These are phyloP conservation scores for Thalassophryne amazonica DNA, from an alignment of 2,797 vertebrate genomes.

Conservation along the genomic window DNA sequence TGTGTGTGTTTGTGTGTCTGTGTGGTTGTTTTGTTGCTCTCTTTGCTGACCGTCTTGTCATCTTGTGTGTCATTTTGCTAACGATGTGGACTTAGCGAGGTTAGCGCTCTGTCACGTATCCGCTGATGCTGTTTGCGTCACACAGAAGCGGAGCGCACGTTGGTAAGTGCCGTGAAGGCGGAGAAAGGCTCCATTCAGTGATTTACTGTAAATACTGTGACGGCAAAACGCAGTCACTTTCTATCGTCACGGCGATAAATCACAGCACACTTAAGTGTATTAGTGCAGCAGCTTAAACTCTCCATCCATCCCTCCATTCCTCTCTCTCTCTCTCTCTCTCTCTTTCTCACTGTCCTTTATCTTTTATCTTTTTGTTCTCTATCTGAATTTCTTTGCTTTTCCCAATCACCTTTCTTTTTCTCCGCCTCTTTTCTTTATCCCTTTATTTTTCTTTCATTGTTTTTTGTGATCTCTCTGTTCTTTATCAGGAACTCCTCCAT, in stretches of 20 bases:
- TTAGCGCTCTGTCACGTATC: too few relatives aligned
- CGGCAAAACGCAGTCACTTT: conserved; percentile 73
- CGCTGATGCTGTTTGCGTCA: too few relatives aligned
- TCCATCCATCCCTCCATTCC: conserved; percentile 13
- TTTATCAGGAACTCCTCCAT: background rate
- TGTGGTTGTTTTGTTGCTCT: too few relatives aligned
- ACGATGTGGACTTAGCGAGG: too few relatives aligned
- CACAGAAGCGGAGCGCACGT: too few relatives aligned
- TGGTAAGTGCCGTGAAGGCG: too few relatives aligned
- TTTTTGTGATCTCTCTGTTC: background rate
- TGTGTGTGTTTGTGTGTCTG: too few relatives aligned
- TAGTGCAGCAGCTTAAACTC: conserved; percentile 89
- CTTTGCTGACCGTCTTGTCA: too few relatives aligned
- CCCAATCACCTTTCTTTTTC: background rate
- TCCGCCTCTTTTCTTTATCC: background rate
- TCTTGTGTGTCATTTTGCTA: too few relatives aligned
- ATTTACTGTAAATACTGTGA: conserved; percentile 83
- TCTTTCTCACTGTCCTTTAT: background rate
- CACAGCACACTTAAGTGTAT: conserved; percentile 91
- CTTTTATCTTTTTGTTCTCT: background rate
- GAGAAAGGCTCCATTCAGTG: conserved; percentile 74
- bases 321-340: conserved; percentile 1
- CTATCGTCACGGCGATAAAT: conserved; percentile 93
- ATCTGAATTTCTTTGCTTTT: background rate
- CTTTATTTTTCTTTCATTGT: background rate